These are phyloP conservation scores for Babyrousa celebensis DNA, from an alignment of 2,797 vertebrate genomes.

Conservation along the genomic window DNA sequence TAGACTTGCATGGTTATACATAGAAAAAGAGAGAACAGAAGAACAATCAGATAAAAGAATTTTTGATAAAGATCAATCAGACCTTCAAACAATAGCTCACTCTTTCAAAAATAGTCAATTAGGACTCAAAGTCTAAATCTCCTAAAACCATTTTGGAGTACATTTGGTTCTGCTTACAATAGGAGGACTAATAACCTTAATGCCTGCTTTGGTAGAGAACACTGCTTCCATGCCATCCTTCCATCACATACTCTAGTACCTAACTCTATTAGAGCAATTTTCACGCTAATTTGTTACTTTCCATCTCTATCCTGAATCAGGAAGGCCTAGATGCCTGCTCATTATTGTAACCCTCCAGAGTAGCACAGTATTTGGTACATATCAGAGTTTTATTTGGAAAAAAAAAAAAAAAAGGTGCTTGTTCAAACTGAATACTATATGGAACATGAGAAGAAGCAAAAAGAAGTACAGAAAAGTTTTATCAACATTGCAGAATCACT, in stretches of 20 bases:
- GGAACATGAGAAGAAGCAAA: background rate
- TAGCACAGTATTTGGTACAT: background rate
- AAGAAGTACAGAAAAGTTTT: background rate
- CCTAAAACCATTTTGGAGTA: background rate
- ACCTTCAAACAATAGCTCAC: background rate
- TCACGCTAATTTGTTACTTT: background rate
- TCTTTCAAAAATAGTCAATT: background rate
- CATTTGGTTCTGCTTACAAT: background rate
- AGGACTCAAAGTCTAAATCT: background rate
- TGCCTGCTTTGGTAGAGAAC: background rate
- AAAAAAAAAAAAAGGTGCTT: background rate
- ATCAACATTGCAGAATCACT: too few species aligned
- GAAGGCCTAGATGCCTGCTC: background rate
- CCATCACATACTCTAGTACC: background rate
- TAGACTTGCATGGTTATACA: background rate
- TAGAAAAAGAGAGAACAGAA: background rate
- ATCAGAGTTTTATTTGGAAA: background rate
- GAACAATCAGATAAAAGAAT: background rate
- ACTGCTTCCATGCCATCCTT: background rate
- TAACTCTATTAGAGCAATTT: background rate
- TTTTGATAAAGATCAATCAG: background rate
- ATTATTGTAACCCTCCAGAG: background rate
- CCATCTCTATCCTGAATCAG: background rate
- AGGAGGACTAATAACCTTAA: background rate
- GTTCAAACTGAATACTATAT: background rate